phyloP scores from a whole-genome alignment of 2,888 invertebrate species.

The Buathra laborator region DNA sequence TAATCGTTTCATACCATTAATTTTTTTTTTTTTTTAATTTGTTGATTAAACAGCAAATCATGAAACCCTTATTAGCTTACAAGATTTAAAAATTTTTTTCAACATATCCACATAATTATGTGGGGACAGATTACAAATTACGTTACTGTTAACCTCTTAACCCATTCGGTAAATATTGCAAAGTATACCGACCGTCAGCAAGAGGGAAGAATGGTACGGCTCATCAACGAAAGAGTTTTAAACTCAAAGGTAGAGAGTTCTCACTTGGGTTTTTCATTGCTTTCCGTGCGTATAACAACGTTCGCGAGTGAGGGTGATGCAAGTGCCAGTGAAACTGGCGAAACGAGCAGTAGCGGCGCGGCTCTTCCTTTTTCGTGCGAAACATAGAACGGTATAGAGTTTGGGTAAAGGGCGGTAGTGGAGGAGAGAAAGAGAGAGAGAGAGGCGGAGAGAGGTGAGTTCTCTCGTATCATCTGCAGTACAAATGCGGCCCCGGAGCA shows the following conservation, averaged over 20 bases:
- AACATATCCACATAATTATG: too few relatives aligned
- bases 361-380: slow-evolving; percentile 12
- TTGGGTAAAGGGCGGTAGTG: not conserved
- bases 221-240: slow-evolving; percentile 8
- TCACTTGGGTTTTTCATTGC: slow-evolving; percentile 4
- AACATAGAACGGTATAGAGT: not conserved
- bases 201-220: not conserved
- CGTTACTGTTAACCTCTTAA: not conserved
- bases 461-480: slow-evolving; percentile 60
- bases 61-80: too few relatives aligned
- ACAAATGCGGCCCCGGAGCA: slow-evolving; percentile 54
- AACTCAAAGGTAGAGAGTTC: slow-evolving; percentile 23
- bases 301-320: not conserved
- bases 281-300: not conserved
- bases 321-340: slow-evolving; percentile 9
- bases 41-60: too few relatives aligned
- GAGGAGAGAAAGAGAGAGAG: slow-evolving; percentile 1
- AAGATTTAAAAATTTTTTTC: too few relatives aligned
- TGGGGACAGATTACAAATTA: not conserved
- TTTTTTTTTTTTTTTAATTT: too few relatives aligned
- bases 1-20: too few relatives aligned
- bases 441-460: not conserved
- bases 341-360: not conserved
- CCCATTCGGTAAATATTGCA: not conserved
- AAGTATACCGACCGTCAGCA: too few relatives aligned